These are phyloP conservation scores for Lepidurus arcticus DNA, from an alignment of 1,140 invertebrate species.

Conservation along the genomic window DNA sequence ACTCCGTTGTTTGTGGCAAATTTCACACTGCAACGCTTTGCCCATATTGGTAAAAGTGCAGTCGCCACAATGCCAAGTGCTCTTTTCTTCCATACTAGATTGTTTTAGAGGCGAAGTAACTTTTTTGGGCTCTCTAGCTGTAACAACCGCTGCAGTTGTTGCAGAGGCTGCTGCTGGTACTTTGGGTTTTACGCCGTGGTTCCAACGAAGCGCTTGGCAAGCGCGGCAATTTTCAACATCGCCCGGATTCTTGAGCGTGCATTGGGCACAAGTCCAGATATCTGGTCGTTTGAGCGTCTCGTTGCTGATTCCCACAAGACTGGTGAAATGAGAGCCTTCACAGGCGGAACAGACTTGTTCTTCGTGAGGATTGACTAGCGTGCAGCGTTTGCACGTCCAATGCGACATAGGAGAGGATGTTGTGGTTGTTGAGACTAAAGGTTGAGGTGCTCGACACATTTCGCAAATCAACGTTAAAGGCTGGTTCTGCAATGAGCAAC, in stretches of 20 bases:
- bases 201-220: constrained; percentile 48
- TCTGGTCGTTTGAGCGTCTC: constrained; percentile 51
- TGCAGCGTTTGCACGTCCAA: constrained; percentile 84
- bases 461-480: background rate
- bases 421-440: background rate
- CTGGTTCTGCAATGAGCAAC: background rate
- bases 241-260: constrained; percentile 76
- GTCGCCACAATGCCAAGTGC: constrained; percentile 42
- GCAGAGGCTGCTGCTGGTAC: constrained; percentile 33
- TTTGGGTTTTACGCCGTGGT: constrained; percentile 22
- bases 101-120: constrained; percentile 17
- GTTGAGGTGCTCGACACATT: constrained; percentile 7
- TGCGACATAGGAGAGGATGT: constrained; percentile 36
- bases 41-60: constrained; percentile 43
- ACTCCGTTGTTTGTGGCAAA: constrained; percentile 42
- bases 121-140: background rate
- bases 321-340: constrained; percentile 68
- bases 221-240: constrained; percentile 64
- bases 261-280: constrained; percentile 67
- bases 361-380: constrained; percentile 65
- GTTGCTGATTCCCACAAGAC: constrained; percentile 38
- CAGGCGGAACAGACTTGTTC: constrained; percentile 71
- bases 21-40: constrained; percentile 41
- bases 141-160: background rate
- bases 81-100: background rate